phyloP scores from a whole-genome alignment of 2,797 vertebrate species.

The Saxicola maurus region DNA sequence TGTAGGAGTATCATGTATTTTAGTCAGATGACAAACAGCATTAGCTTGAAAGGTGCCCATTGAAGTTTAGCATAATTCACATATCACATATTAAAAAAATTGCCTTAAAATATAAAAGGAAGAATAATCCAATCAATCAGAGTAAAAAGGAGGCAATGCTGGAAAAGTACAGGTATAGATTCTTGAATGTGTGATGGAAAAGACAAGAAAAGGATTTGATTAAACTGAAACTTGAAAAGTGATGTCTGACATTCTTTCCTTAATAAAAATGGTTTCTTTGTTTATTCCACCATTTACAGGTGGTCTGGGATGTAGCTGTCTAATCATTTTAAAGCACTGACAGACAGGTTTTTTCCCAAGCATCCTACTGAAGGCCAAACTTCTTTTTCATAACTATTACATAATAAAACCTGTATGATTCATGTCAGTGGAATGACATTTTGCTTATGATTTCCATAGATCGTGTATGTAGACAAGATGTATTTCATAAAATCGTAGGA shows the following conservation, averaged over 20 bases:
- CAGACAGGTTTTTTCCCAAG: neutral
- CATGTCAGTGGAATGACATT: neutral
- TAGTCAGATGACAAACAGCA: neutral
- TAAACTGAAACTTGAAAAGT: neutral
- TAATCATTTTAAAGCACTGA: neutral
- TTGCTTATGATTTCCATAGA: neutral
- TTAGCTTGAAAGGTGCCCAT: neutral
- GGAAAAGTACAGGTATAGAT: neutral
- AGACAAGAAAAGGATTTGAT: neutral
- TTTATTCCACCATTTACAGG: neutral
- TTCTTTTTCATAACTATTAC: neutral
- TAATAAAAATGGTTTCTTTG: neutral
- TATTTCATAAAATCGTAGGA: neutral
- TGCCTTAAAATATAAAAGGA: neutral
- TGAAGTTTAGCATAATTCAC: neutral
- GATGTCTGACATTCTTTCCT: neutral
- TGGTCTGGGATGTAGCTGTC: neutral
- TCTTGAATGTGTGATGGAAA: neutral
- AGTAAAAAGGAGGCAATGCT: neutral
- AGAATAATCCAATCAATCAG: neutral
- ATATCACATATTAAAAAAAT: neutral
- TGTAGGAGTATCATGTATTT: neutral
- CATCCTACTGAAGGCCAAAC: neutral
- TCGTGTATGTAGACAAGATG: neutral
- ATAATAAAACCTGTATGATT: neutral